These are phyloP conservation scores for Dallia pectoralis DNA, from an alignment of 2,797 vertebrate species.

Conservation along the genomic window DNA sequence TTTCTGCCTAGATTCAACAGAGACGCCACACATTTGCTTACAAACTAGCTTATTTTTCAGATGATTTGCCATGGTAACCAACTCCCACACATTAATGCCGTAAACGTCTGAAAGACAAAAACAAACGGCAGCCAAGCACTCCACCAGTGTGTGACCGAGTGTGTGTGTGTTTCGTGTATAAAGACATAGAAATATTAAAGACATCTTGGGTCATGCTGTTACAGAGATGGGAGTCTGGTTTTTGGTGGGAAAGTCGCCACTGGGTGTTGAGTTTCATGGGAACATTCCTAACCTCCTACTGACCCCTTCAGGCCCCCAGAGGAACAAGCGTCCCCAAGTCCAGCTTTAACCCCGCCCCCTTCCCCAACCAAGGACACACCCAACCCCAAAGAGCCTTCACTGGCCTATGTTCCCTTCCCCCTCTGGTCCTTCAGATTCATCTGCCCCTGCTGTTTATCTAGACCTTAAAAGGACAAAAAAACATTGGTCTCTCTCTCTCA, in stretches of 20 bases:
- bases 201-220: too few species aligned
- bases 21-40: neutral
- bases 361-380: constrained; percentile 17
- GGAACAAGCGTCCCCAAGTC: constrained; percentile 21
- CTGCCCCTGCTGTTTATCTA: constrained; percentile 53
- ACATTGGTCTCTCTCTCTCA: constrained; percentile 13
- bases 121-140: constrained; percentile 1
- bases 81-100: neutral
- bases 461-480: constrained; percentile 74
- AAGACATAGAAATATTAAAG: neutral
- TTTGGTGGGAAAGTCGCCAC: constrained; percentile 32
- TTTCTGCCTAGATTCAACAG: neutral
- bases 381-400: neutral
- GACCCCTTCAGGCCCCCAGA: constrained; percentile 47
- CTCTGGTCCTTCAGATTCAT: constrained; percentile 45
- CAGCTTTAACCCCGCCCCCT: neutral
- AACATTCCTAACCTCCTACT: constrained; percentile 65
- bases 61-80: neutral
- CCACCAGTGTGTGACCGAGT: neutral
- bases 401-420: constrained; percentile 14
- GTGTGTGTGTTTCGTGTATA: neutral
- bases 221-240: neutral
- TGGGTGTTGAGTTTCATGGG: constrained; percentile 63
- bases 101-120: neutral
- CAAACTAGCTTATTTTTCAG: neutral